Percentiles rank a stretch among this genome's conserved stretches.
Conservation (phyloP, 2,113 vertebrate genomes). For the Casuarius casuarius region DNA sequence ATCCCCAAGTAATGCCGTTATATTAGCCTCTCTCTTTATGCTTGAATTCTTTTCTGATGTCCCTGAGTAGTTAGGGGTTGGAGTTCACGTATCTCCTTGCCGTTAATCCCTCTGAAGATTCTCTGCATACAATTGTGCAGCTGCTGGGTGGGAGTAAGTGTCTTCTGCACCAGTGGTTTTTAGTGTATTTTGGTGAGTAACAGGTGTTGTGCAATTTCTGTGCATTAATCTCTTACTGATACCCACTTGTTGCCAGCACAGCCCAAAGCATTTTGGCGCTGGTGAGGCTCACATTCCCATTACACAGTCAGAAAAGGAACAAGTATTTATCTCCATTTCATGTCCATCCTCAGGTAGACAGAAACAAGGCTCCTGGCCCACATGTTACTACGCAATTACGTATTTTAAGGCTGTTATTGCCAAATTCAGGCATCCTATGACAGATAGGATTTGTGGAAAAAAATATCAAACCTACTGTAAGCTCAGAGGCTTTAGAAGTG, state of each 20-base stretch:
- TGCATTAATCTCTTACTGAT: not conserved
- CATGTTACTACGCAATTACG: not conserved
- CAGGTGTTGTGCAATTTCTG: not conserved
- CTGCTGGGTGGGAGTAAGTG: not conserved
- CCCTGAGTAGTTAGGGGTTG: not conserved
- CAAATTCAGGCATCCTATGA: conserved; percentile 5
- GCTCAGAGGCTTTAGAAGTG: not conserved
- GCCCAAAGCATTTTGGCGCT: conserved; percentile 6
- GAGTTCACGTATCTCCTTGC: not conserved
- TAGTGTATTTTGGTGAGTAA: not conserved
- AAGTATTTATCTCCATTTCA: conserved; percentile 7
- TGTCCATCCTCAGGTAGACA: conserved; percentile 21
- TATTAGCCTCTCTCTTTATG: not conserved
- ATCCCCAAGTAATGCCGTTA: not conserved
- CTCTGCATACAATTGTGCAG: not conserved
- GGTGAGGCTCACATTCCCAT: not conserved
- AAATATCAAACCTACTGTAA: not conserved
- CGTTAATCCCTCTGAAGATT: not conserved
- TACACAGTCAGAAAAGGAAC: not conserved
- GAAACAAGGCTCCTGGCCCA: not conserved
- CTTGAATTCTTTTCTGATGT: not conserved
- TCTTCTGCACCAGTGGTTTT: not conserved
- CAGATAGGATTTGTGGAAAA: not conserved
- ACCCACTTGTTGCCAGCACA: not conserved
- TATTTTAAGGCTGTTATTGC: not conserved